Base-by-base conservation (phyloP, 53 echinoderm and acorn worm genomes). In the Luidia sarsii region DNA sequence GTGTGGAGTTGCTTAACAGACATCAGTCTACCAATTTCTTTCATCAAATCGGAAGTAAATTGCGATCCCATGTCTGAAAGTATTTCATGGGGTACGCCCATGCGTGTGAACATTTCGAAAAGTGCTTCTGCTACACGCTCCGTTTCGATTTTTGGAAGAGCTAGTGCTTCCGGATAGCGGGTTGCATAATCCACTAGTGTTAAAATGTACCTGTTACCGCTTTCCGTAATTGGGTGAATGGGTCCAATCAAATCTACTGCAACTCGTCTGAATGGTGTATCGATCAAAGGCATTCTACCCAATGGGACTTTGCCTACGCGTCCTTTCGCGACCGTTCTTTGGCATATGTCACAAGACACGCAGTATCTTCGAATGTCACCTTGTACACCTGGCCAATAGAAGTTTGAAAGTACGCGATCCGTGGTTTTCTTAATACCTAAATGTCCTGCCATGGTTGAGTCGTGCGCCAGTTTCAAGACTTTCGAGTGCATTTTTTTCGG, bases 281-380 rank as follows among this genome's bases (percentile, higher is more conserved):
- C 46, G 8, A 16, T 53, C 3, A 8, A 19, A 8, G 53, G 53
- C 53, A 53, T 53, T 21, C 53, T 16, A 10, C 53, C 53, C 3
- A 53, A 19, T 10, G 77, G 79, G 16, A 88, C 83, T 35, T 67
- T 83, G 0, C 45, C 67, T 27, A 73, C 59, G 2, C 68, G 50
- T 0, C 77, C 77, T 77, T 83, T 88, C 6, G 61, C 67, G 0
- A 83, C 36, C 16, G 74, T 88, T 15, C 75, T 39, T 55, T 88
- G 89, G 46, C 89, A 83, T 13, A 81, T 70, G 51, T 88, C 83
- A 75, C 89, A 88, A 1, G 68, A 88, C 9, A 39, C 49, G 33
- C 75, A 77, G 39, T 39, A 83, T 6, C 77, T 67, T 24, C 48
- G 49, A 13, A 83, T 39, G 23, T 83, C 82, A 1, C 67, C 67